A percentile compares a stretch with the other conserved stretches of the same genome.
phyloP scores from a whole-genome alignment of 2,113 vertebrate genomes.

The Gopherus evgoodei region DNA sequence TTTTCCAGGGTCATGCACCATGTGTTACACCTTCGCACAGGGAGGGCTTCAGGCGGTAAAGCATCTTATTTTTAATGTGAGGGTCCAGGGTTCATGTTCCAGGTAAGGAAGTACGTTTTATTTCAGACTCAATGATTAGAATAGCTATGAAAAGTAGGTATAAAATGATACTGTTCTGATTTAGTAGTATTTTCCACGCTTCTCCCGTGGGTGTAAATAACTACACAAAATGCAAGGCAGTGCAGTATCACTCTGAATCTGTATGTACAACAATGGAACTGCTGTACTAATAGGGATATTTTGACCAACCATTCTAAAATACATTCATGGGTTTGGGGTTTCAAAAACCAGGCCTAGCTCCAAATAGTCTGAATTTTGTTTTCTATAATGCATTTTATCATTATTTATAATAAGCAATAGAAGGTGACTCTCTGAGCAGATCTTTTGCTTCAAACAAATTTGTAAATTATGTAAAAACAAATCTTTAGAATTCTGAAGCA shows the following conservation, averaged over 20 bases:
- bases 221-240: neutral
- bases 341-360: neutral
- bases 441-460: constrained; percentile 54
- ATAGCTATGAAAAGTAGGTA: neutral
- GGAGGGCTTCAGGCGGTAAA: neutral
- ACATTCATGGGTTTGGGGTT: neutral
- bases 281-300: neutral
- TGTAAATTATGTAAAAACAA: neutral
- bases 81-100: neutral
- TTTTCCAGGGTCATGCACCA: neutral
- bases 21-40: neutral
- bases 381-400: neutral
- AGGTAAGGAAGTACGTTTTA: neutral
- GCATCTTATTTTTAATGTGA: neutral
- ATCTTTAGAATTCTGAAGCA: neutral
- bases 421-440: constrained; percentile 16
- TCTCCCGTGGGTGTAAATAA: neutral
- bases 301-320: neutral
- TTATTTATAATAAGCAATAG: neutral
- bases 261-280: neutral
- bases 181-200: neutral
- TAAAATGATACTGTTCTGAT: fast-evolving
- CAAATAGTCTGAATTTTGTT: constrained; percentile 18
- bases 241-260: neutral
- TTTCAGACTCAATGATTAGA: neutral